phyloP scores from a whole-genome alignment of 2,113 vertebrate genomes.

The Sinosuthora webbiana region DNA sequence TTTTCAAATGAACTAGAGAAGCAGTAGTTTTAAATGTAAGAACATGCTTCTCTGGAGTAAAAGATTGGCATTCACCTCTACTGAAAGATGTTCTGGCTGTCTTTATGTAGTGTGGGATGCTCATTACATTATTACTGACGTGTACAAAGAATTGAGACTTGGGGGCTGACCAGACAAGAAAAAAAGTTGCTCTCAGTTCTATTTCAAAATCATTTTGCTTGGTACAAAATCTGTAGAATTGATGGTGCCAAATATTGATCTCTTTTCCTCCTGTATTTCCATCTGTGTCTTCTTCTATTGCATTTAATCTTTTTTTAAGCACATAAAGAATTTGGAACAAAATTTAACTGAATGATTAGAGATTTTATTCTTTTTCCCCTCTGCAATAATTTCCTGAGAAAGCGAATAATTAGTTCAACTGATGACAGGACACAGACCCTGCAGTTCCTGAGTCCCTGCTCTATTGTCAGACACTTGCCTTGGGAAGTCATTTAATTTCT shows the following conservation, averaged over 20 bases:
- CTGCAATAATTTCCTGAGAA: neutral
- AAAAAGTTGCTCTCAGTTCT: neutral
- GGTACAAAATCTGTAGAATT: neutral
- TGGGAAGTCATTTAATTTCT: conserved; percentile 25
- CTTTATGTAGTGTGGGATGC: neutral
- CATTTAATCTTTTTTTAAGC: neutral
- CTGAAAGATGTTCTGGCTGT: neutral
- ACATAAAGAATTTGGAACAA: neutral
- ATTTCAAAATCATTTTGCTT: neutral
- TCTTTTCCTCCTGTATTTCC: neutral
- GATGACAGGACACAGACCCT: neutral
- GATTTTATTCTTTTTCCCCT: neutral
- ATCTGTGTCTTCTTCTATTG: neutral
- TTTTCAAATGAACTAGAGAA: neutral
- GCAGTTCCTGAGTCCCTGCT: neutral
- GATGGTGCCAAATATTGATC: conserved; percentile 25
- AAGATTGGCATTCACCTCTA: neutral
- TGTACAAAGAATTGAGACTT: neutral
- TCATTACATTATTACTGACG: neutral
- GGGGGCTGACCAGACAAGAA: neutral
- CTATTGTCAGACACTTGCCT: conserved; percentile 27
- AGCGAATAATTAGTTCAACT: neutral
- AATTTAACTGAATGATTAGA: neutral
- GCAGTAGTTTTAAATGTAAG: neutral
- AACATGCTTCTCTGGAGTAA: conserved; percentile 3